phyloP scores from a whole-genome alignment of 2,797 vertebrate genomes.

The Lateolabrax maculatus region DNA sequence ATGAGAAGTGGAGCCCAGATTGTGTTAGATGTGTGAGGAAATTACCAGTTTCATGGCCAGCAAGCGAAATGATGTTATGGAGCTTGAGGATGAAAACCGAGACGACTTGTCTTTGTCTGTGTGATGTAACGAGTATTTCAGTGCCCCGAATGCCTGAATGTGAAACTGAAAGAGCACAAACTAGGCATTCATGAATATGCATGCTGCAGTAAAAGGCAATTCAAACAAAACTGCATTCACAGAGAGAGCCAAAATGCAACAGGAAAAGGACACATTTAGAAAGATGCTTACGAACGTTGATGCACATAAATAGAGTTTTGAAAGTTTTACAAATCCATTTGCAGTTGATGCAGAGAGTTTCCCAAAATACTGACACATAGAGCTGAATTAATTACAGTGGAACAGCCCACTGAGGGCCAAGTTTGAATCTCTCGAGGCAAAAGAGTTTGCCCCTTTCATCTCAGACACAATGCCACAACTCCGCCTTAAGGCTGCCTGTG shows the following conservation, averaged over 20 bases:
- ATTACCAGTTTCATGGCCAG: constrained; percentile 52
- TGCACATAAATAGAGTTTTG: constrained; percentile 65
- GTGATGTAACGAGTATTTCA: constrained; percentile 55
- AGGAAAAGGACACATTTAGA: constrained; percentile 46
- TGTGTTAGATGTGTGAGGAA: constrained; percentile 49
- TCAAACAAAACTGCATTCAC: constrained; percentile 53
- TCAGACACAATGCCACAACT: constrained; percentile 75
- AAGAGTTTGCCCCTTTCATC: constrained; percentile 78
- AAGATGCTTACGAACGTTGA: constrained; percentile 49
- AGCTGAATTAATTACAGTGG: constrained; percentile 71
- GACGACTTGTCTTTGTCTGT: constrained; percentile 45
- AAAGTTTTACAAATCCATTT: constrained; percentile 70
- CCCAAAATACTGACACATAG: constrained; percentile 61
- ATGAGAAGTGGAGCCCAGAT: constrained; percentile 24
- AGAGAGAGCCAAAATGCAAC: constrained; percentile 35
- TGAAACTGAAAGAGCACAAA: constrained; percentile 66
- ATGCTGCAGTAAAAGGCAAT: constrained; percentile 52
- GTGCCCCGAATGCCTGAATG: constrained; percentile 45
- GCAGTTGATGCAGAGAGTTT: constrained; percentile 47
- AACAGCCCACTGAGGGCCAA: constrained; percentile 72
- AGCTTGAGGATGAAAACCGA: constrained; percentile 52
- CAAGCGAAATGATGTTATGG: constrained; percentile 52
- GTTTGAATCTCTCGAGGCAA: constrained; percentile 74
- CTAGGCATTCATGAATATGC: constrained; percentile 70
- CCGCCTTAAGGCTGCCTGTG: constrained; percentile 69